These are phyloP conservation scores for Periophthalmus magnuspinnatus DNA, from an alignment of 2,797 vertebrate species.

Conservation along the genomic window DNA sequence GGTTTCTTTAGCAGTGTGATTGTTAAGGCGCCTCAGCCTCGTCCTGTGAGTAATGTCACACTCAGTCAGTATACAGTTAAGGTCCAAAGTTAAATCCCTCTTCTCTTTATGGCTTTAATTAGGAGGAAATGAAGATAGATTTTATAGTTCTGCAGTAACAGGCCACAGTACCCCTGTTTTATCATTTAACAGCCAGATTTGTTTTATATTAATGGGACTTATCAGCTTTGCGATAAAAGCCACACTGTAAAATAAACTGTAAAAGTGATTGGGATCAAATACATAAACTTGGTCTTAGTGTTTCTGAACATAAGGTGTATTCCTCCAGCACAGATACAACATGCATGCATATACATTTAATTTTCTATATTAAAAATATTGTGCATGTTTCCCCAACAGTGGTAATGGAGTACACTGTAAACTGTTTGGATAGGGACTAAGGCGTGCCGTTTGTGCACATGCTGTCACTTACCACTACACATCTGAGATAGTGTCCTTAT, in stretches of 20 bases:
- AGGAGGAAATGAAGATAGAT: conserved; percentile 57
- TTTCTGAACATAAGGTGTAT: background rate
- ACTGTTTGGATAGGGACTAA: conserved; percentile 37
- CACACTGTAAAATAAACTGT: conserved; percentile 24
- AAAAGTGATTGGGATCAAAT: conserved; percentile 46
- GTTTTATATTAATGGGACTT: conserved; percentile 58
- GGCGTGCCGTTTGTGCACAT: conserved; percentile 37
- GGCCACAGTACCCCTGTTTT: conserved; percentile 46
- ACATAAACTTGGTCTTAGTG: conserved; percentile 29
- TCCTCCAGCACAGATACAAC: background rate
- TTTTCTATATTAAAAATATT: too few relatives aligned
- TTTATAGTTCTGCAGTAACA: conserved; percentile 42
- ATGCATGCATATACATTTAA: background rate
- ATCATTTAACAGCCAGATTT: conserved; percentile 64
- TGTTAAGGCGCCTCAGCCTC: conserved; percentile 39
- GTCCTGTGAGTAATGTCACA: conserved; percentile 47
- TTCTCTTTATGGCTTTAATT: conserved; percentile 71
- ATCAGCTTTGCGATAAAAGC: conserved; percentile 48
- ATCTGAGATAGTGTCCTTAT: conserved; percentile 74
- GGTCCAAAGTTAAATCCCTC: conserved; percentile 75
- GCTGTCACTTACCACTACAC: conserved; percentile 57
- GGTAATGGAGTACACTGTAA: conserved; percentile 14
- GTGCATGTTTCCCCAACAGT: background rate
- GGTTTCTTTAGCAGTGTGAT: conserved; percentile 39
- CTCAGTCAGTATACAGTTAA: conserved; percentile 46